Percentiles rank a stretch among this genome's conserved stretches.
These are phyloP conservation scores for Anolis apletophallus DNA, from an alignment of 2,797 vertebrate species.

Conservation along the genomic window DNA sequence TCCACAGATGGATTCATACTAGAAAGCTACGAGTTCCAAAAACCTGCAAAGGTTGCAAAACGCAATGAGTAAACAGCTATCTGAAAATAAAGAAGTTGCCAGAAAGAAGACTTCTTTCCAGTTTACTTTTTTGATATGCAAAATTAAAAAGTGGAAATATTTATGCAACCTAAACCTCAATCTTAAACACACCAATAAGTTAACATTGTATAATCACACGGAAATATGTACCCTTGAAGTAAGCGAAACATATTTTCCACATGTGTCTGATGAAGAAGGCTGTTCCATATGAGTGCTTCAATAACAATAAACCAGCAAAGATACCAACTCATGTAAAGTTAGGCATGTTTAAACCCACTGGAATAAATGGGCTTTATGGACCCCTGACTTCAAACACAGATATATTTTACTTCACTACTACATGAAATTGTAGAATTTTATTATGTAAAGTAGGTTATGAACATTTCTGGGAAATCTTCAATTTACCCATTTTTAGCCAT, in stretches of 20 bases:
- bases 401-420: background rate
- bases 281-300: background rate
- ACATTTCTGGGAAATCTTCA: background rate
- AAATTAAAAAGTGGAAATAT: constrained; percentile 5
- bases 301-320: background rate
- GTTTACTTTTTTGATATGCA: background rate
- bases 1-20: constrained; percentile 74
- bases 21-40: constrained; percentile 71
- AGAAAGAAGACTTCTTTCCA: constrained; percentile 9
- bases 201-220: background rate
- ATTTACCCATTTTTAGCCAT: constrained; percentile 3
- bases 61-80: background rate
- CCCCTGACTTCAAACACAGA: background rate
- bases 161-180: constrained; percentile 16
- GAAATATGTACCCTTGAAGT: constrained; percentile 2
- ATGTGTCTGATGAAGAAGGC: background rate
- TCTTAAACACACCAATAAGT: background rate
- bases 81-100: background rate
- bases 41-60: constrained; percentile 5
- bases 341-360: background rate
- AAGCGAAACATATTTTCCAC: constrained; percentile 1
- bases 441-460: background rate
- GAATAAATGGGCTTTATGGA: background rate
- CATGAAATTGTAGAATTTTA: background rate
- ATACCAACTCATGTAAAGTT: background rate